Evolutionary conservation across 2,113 vertebrate genomes (phyloP).

Genomic region (Nannospalax galili): DNA sequence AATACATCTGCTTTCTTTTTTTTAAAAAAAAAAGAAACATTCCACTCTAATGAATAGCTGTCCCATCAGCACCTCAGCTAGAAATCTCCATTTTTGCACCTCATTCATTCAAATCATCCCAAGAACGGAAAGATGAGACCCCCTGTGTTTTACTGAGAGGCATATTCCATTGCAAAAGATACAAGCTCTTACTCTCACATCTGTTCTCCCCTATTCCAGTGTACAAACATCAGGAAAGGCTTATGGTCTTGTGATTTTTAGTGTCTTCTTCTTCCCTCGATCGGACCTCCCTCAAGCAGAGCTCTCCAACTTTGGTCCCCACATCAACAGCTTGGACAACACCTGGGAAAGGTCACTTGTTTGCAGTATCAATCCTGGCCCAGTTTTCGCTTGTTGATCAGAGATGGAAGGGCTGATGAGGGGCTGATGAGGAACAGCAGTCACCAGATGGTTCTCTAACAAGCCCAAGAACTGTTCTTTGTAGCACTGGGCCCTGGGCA

Average conservation of each 20-base stretch:
- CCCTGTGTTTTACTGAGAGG: neutral
- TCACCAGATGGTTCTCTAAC: neutral
- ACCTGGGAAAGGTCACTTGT: neutral
- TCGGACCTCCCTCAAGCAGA: neutral
- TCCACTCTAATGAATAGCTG: neutral
- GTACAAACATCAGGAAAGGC: neutral
- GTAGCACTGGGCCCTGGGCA: neutral
- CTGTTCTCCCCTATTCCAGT: neutral
- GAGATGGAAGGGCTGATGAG: neutral
- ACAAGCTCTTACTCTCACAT: neutral
- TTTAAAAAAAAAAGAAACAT: neutral
- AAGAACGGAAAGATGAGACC: neutral
- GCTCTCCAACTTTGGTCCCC: neutral
- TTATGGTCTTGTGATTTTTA: neutral
- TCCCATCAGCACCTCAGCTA: neutral
- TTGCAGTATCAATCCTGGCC: neutral
- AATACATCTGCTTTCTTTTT: neutral
- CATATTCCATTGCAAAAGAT: neutral
- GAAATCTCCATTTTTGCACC: neutral
- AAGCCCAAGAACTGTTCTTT: neutral
- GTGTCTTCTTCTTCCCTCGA: neutral
- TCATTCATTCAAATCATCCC: neutral
- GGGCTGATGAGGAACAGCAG: no score
- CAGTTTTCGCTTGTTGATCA: no score
- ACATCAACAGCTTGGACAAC: neutral